phyloP scores from a whole-genome alignment of 1,140 invertebrate genomes.

The Drosophila simulans region DNA sequence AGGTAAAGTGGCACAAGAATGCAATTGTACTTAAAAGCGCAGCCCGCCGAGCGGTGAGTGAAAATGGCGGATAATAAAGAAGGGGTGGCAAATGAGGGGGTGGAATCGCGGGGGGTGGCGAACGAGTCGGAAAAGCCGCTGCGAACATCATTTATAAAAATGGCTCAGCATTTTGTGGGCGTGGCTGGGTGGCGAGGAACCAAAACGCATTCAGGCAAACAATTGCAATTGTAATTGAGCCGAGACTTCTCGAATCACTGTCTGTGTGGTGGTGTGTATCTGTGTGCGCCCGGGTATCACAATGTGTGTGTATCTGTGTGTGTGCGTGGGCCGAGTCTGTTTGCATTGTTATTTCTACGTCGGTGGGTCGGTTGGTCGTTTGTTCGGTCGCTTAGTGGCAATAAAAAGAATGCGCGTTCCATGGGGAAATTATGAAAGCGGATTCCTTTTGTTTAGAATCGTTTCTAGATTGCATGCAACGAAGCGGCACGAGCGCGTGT shows the following conservation, averaged over 20 bases:
- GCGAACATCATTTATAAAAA: constrained; percentile 77
- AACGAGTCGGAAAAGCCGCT: constrained; percentile 41
- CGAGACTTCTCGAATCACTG: constrained; percentile 64
- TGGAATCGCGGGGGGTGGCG: not conserved
- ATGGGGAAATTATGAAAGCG: constrained; percentile 81
- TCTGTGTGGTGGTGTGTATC: constrained; percentile 29
- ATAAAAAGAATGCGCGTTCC: constrained; percentile 83
- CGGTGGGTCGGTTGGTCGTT: constrained; percentile 31
- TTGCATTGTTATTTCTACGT: constrained; percentile 80
- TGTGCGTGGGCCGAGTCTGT: constrained; percentile 48
- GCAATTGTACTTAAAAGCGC: constrained; percentile 59
- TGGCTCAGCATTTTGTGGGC: constrained; percentile 62
- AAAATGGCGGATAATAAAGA: constrained; percentile 52
- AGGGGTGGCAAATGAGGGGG: not conserved
- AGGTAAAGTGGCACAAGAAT: constrained; percentile 57
- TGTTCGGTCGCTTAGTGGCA: constrained; percentile 77
- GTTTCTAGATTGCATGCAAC: constrained; percentile 80
- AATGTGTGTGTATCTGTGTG: not conserved
- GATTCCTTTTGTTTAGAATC: constrained; percentile 83
- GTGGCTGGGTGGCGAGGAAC: constrained; percentile 43
- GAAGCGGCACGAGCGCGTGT: constrained; percentile 28
- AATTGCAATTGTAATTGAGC: constrained; percentile 83
- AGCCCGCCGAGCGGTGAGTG: constrained; percentile 39
- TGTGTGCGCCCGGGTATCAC: constrained; percentile 19
- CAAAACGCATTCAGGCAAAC: constrained; percentile 82